Conservation (phyloP, 1,140 invertebrate species). For the Coenobita brevimanus region DNA sequence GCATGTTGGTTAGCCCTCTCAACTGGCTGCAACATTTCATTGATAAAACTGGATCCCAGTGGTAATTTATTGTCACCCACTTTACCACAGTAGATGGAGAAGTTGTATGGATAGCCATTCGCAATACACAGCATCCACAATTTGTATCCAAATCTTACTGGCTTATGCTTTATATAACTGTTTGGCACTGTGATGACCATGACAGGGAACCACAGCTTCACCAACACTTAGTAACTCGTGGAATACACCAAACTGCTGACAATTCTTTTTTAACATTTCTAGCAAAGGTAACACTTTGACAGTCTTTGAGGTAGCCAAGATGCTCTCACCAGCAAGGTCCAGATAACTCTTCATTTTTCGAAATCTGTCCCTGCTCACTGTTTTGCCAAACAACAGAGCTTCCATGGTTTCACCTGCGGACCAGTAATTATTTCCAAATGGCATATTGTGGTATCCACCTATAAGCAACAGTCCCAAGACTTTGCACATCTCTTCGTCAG, state of each 20-base stretch:
- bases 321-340: conserved; percentile 11
- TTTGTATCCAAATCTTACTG: no score
- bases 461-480: background rate
- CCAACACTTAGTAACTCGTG: conserved; percentile 7
- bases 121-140: background rate
- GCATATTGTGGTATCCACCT: no score
- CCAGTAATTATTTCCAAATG: no score
- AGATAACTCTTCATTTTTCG: background rate
- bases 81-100: no score
- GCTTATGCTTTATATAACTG: conserved; percentile 16
- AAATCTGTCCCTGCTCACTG: no score
- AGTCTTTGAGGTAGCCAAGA: background rate
- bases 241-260: no score
- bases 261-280: conserved; percentile 35
- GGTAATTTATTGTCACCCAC: no score
- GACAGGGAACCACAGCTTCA: background rate
- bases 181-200: no score
- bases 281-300: conserved; percentile 31
- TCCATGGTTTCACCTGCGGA: no score
- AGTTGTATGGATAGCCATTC: conserved; percentile 3
- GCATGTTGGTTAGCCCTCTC: no score
- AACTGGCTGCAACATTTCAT: no score
- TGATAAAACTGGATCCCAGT: no score
- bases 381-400: background rate
- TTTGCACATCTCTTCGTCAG: background rate